A percentile compares a stretch with the other conserved stretches of the same genome.
Conservation (phyloP, 2,888 invertebrate genomes). For the Dasypolia templi region DNA sequence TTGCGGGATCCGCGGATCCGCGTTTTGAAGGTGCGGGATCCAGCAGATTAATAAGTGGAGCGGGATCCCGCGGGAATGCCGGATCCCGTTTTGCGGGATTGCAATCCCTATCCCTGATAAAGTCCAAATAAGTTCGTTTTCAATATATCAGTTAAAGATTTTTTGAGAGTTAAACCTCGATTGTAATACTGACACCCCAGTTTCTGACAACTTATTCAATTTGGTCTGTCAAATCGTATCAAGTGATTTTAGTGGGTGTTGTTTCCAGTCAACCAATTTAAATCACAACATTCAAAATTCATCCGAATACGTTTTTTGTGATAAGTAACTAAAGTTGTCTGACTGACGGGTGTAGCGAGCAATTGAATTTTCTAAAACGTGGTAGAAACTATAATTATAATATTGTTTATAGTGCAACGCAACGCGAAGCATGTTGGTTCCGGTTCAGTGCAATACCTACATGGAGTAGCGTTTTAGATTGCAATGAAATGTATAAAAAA, state of each 20-base stretch:
- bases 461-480: constrained; percentile 14
- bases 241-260: constrained; percentile 2
- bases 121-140: background rate
- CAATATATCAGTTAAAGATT: background rate
- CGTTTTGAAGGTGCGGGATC: no score
- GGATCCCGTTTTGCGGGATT: no score
- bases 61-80: no score
- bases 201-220: constrained; percentile 19
- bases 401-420: constrained; percentile 36
- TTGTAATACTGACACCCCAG: constrained; percentile 1
- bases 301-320: no score
- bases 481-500: constrained; percentile 10
- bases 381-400: constrained; percentile 29
- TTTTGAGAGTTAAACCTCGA: background rate
- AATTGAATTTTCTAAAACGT: constrained; percentile 26
- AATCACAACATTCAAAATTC: constrained; percentile 12
- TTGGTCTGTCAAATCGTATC: constrained; percentile 6
- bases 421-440: constrained; percentile 28
- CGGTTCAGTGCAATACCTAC: constrained; percentile 39
- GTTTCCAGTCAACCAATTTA: background rate
- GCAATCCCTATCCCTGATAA: background rate
- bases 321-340: constrained; percentile 6
- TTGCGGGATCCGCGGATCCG: no score
- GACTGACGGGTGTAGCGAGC: constrained; percentile 8
- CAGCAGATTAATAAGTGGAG: no score